These are phyloP conservation scores for Hirudo medicinalis DNA, from an alignment of 1,140 invertebrate species.

Conservation along the genomic window DNA sequence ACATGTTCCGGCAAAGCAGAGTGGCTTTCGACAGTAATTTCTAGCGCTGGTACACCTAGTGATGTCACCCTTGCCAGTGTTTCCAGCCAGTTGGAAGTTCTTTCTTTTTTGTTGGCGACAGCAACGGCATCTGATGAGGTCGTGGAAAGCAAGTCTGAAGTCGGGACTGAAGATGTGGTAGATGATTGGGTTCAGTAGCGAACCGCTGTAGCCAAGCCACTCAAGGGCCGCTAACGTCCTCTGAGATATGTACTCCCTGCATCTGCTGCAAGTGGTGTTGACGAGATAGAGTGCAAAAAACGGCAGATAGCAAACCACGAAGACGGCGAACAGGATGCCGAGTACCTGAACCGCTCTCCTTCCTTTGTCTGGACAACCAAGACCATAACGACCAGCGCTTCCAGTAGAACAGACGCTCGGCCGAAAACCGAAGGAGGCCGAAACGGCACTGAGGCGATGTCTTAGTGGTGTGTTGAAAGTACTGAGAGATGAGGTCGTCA, in stretches of 20 bases:
- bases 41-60: neutral
- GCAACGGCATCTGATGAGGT: constrained; percentile 24
- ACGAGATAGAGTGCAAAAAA: constrained; percentile 28
- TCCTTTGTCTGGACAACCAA: constrained; percentile 15
- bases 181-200: constrained; percentile 30
- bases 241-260: constrained; percentile 21
- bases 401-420: constrained; percentile 16
- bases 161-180: constrained; percentile 28
- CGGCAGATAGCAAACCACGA: constrained; percentile 28
- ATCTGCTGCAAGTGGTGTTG: constrained; percentile 22
- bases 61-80: neutral
- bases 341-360: constrained; percentile 24
- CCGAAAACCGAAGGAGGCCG: constrained; percentile 8
- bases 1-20: too few species aligned
- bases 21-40: neutral
- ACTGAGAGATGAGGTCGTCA: constrained; percentile 1
- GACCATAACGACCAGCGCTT: constrained; percentile 4
- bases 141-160: constrained; percentile 27
- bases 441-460: constrained; percentile 3
- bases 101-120: neutral
- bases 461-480: constrained; percentile 7
- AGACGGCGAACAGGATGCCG: constrained; percentile 28
- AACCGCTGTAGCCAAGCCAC: constrained; percentile 28
- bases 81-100: neutral
- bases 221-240: constrained; percentile 23